These are phyloP conservation scores for Gallinago stenura DNA, from an alignment of 2,797 vertebrate species.

Conservation along the genomic window DNA sequence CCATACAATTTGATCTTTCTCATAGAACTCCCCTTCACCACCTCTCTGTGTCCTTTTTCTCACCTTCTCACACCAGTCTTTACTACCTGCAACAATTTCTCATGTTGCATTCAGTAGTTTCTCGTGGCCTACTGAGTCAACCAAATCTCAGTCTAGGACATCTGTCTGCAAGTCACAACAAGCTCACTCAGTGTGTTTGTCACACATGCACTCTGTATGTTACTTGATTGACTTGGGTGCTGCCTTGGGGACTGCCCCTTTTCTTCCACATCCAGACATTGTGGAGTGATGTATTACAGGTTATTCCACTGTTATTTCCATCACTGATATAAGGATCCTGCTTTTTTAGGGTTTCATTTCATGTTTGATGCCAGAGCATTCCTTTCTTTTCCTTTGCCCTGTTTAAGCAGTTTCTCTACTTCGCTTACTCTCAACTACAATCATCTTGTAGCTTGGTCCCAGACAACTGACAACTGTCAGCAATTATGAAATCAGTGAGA, in stretches of 20 bases:
- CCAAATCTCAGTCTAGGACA: neutral
- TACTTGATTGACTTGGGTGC: neutral
- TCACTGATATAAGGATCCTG: neutral
- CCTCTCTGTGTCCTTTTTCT: neutral
- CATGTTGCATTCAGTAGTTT: neutral
- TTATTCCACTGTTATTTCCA: neutral
- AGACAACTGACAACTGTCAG: conserved; percentile 54
- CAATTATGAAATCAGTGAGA: conserved; percentile 49
- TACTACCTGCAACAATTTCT: neutral
- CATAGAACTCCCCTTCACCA: neutral
- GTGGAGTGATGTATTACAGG: neutral
- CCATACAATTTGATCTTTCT: neutral
- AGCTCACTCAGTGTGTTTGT: neutral
- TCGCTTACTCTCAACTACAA: neutral
- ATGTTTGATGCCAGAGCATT: neutral
- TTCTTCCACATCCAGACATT: neutral
- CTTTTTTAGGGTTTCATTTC: neutral
- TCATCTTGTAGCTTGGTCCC: neutral
- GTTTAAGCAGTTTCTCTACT: conserved; percentile 26
- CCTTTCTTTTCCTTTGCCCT: conserved; percentile 1
- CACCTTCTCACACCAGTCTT: neutral
- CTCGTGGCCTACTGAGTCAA: neutral
- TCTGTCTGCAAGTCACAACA: neutral
- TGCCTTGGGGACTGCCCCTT: neutral
- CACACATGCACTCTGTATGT: accelerated